Conservation (phyloP, 2,888 invertebrate genomes). For the Torymus auratus region DNA sequence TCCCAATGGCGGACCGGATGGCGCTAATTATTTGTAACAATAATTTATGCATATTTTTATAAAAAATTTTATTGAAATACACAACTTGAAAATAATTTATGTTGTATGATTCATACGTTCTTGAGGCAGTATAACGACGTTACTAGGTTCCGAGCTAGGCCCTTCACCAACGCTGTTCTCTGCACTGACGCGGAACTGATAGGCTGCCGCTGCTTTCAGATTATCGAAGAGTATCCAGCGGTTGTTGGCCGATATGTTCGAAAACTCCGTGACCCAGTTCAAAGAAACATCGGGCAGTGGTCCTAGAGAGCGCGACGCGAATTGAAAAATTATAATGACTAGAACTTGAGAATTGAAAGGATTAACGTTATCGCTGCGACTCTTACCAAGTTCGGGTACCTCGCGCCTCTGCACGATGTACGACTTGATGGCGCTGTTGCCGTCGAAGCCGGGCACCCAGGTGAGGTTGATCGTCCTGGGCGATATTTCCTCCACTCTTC, state of each 20-base stretch:
- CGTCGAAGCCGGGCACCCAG: constrained; percentile 98
- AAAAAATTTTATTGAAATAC: too few relatives aligned
- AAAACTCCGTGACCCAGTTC: constrained; percentile 92
- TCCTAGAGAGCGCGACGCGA: constrained; percentile 79
- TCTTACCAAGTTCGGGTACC: constrained; percentile 90
- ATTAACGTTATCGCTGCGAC: neutral
- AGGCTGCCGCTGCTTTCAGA: constrained; percentile 95
- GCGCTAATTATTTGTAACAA: constrained; percentile 81
- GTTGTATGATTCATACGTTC: constrained; percentile 84
- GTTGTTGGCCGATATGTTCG: constrained; percentile 88
- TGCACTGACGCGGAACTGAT: constrained; percentile 97
- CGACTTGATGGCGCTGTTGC: constrained; percentile 95
- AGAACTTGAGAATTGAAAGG: too few relatives aligned
- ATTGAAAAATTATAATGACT: neutral
- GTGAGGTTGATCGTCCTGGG: constrained; percentile 91
- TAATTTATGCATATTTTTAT: too few relatives aligned
- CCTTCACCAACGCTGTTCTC: constrained; percentile 98
- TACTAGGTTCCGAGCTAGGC: constrained; percentile 91
- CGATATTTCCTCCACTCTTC: constrained; percentile 81
- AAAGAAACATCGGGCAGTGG: constrained; percentile 90
- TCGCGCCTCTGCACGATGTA: constrained; percentile 95
- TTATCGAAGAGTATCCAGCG: constrained; percentile 89
- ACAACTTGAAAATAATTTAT: neutral
- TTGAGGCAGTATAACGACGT: constrained; percentile 94
- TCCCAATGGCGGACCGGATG: constrained; percentile 95